Conservation (phyloP, 2,113 vertebrate genomes). For the Syrrhaptes paradoxus region DNA sequence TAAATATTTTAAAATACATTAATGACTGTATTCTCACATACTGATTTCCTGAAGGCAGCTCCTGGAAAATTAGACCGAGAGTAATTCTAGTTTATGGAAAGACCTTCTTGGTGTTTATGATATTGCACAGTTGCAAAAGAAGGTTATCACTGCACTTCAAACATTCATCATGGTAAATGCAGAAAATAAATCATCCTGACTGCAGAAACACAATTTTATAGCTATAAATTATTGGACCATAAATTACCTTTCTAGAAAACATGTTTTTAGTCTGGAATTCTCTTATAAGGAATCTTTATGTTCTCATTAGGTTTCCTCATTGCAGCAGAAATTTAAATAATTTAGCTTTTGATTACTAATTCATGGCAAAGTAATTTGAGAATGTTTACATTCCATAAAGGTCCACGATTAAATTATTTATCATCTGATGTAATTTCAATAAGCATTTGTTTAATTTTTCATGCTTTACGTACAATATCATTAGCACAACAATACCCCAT, state of each 20-base stretch:
- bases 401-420: slow-evolving; percentile 46
- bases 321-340: slow-evolving; percentile 49
- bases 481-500: not conserved
- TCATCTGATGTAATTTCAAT: not conserved
- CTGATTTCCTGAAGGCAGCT: not conserved
- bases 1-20: slow-evolving; percentile 29
- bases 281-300: slow-evolving; percentile 35
- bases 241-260: slow-evolving; percentile 34
- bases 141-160: not conserved
- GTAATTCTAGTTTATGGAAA: not conserved
- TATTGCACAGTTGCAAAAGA: not conserved
- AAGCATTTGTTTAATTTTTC: slow-evolving; percentile 31
- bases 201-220: slow-evolving; percentile 21
- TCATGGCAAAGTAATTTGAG: slow-evolving; percentile 43
- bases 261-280: not conserved
- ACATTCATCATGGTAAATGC: not conserved
- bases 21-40: not conserved
- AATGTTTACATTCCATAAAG: slow-evolving; percentile 49
- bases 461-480: not conserved
- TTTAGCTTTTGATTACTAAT: slow-evolving; percentile 56
- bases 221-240: not conserved
- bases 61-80: not conserved
- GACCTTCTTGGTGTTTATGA: not conserved
- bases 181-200: slow-evolving; percentile 34
- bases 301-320: slow-evolving; percentile 19